Conservation (phyloP, 2,113 vertebrate species). For the Anthoscopus minutus region DNA sequence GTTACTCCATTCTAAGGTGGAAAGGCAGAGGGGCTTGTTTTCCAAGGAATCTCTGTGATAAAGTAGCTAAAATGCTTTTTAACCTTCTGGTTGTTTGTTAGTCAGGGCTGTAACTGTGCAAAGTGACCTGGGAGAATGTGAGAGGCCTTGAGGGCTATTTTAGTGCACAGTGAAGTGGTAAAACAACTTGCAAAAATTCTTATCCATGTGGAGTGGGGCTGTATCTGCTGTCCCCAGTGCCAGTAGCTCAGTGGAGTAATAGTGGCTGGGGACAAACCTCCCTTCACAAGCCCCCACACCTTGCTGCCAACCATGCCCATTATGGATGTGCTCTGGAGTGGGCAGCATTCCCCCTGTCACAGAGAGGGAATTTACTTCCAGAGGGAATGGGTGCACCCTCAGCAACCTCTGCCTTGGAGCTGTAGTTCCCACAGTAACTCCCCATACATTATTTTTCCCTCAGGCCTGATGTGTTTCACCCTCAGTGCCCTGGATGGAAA, state of each 20-base stretch:
- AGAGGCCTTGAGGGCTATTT: background rate
- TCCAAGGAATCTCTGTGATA: background rate
- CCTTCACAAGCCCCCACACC: background rate
- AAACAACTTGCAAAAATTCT: background rate
- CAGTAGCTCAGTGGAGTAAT: background rate
- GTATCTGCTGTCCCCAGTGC: background rate
- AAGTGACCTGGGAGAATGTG: background rate
- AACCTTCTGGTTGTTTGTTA: background rate
- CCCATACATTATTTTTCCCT: background rate
- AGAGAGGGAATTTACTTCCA: background rate
- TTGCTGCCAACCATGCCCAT: background rate
- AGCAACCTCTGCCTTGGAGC: background rate
- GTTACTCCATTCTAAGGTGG: background rate
- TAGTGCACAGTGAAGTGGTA: background rate
- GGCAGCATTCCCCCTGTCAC: rapidly evolving
- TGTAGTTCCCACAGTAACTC: background rate
- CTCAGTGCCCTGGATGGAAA: background rate
- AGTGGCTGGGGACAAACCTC: background rate
- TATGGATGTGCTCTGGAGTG: background rate
- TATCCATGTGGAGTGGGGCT: background rate
- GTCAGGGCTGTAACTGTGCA: background rate
- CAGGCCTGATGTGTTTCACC: background rate
- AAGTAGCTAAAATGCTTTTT: background rate
- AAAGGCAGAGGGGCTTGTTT: background rate
- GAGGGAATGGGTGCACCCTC: background rate